Conservation (phyloP, 2,888 invertebrate genomes). For the Sminthurides aquaticus region DNA sequence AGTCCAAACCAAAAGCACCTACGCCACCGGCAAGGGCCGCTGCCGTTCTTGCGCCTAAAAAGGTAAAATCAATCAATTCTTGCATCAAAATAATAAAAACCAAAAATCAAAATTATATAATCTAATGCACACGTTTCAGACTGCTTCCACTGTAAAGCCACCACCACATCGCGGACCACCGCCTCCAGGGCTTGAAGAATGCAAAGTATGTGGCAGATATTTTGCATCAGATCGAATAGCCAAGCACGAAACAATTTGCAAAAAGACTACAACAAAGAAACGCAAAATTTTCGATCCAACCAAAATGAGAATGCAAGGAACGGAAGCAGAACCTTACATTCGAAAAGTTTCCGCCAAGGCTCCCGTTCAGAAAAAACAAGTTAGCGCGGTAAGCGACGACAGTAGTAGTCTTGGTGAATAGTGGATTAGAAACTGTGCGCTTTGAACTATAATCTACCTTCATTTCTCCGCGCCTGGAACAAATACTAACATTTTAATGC, state of each 20-base stretch:
- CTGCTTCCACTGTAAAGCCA: slow-evolving; percentile 24
- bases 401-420: no score
- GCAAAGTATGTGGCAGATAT: slow-evolving; percentile 67
- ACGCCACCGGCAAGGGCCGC: slow-evolving; percentile 7
- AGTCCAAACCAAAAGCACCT: slow-evolving; percentile 8
- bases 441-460: no score
- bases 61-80: slow-evolving; percentile 15
- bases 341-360: slow-evolving; percentile 35
- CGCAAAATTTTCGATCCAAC: slow-evolving; percentile 85
- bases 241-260: slow-evolving; percentile 79
- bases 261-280: slow-evolving; percentile 67
- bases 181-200: slow-evolving; percentile 53
- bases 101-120: no score
- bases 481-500: no score
- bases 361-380: not conserved
- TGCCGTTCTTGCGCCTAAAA: slow-evolving; percentile 6
- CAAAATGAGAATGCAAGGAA: slow-evolving; percentile 81
- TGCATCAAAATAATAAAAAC: no score
- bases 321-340: slow-evolving; percentile 63
- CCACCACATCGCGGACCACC: slow-evolving; percentile 41
- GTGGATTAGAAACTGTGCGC: no score
- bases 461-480: no score
- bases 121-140: no score
- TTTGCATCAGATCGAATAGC: slow-evolving; percentile 73
- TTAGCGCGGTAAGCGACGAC: not conserved